Percentiles rank a stretch among this genome's conserved stretches.
phyloP scores from a whole-genome alignment of 1,140 invertebrate genomes.

The Scylla paramamosain region DNA sequence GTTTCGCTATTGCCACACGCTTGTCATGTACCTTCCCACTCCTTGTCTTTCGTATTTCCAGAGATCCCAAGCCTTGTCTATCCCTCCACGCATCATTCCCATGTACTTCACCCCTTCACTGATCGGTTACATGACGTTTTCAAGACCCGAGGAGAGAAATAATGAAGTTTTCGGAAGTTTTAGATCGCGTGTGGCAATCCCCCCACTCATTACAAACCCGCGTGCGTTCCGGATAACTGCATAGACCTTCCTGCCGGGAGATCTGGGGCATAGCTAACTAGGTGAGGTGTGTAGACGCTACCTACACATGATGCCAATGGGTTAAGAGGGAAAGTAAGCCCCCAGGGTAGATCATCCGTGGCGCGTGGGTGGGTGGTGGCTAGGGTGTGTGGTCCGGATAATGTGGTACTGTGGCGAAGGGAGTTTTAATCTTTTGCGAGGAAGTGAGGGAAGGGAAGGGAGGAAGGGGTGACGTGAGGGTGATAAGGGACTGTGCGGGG shows the following conservation, averaged over 20 bases:
- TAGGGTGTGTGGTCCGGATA: background rate
- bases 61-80: no score
- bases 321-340: background rate
- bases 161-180: no score
- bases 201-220: background rate
- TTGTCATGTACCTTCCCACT: no score
- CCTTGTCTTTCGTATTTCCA: no score
- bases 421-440: background rate
- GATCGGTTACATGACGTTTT: no score
- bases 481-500: background rate
- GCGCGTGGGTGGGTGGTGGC: background rate
- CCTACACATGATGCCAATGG: background rate
- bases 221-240: background rate
- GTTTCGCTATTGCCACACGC: background rate
- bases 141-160: no score
- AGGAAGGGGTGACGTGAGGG: background rate
- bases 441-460: background rate
- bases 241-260: background rate
- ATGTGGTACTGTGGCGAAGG: background rate
- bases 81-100: no score
- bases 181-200: background rate
- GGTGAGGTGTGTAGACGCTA: background rate
- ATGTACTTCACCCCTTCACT: no score
- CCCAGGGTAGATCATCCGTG: background rate
- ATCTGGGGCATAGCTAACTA: background rate